Base-by-base conservation (phyloP, 1,140 invertebrate species). In the Drosophila biarmipes region DNA sequence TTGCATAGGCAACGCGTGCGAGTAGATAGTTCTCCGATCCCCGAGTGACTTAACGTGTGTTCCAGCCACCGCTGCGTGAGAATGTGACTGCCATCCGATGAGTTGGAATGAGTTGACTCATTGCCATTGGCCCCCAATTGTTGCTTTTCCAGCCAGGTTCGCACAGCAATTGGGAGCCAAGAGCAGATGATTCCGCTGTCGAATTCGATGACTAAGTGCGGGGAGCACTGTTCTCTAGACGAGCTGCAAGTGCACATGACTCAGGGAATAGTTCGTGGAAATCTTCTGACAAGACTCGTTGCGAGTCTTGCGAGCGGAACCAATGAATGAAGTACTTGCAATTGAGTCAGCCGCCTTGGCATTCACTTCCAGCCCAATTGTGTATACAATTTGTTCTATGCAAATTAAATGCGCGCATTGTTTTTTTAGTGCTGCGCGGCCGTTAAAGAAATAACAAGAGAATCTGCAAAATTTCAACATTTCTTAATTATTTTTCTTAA, bases 141-240 rank as follows among this genome's bases (percentile, higher is more conserved):
- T 68, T 69, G 42, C 24, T 63, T 59, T 80, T 54, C 63, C 58
- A 56, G 58, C 63, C 68, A 54, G 75, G 68, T 81, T 85, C 81
- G 67, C 78, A 86, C 78, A 85, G 58, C 73, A 85, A 80, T 86
- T 86, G 58, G 62, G 42, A 56, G 46, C 62, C 54, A 57, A 42
- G 57, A 63, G 42, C 45, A 72, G 57, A 64, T 69, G 75, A 45
- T 48, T 38, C 14, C 38, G 77, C 66, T 86, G 24, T 5, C 24
- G 24, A 24, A 24, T 29, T 6, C 27, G 27, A 31, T 31, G 73
- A 85, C 64, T 85, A 85, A 85, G 55, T 80, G 40, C 38, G 46
- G 48, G 27, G 15, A 17, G 51, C 46, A 29, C 21, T 11, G 61
- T 15, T 45, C 14, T 29, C 43, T 31, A 40, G 38, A 43, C 68